Conservation (phyloP, 2,888 invertebrate genomes). For the Perdita meconis region DNA sequence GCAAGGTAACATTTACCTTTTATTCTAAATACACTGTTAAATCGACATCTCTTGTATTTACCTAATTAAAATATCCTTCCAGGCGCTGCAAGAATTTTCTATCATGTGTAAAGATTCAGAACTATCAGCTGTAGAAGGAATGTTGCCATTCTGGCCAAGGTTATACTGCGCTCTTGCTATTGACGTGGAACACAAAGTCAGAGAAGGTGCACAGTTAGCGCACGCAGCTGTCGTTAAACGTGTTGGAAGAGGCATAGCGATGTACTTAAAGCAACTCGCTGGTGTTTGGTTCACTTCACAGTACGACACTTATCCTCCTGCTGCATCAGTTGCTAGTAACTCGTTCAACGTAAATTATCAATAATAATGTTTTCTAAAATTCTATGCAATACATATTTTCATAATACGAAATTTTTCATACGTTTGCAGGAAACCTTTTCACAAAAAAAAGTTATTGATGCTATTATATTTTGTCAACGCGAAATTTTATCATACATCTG, state of each 20-base stretch:
- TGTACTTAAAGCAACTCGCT: constrained; percentile 90
- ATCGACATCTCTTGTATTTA: too few relatives aligned
- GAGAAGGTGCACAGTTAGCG: constrained; percentile 91
- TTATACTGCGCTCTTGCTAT: constrained; percentile 90
- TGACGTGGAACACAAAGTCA: constrained; percentile 93
- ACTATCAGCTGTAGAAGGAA: constrained; percentile 88
- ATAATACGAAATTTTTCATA: constrained; percentile 68
- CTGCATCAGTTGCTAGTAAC: constrained; percentile 89
- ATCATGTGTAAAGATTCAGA: constrained; percentile 89
- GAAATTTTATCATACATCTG: constrained; percentile 91
- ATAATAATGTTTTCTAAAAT: background rate
- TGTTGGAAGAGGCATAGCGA: constrained; percentile 91
- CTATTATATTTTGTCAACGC: constrained; percentile 91
- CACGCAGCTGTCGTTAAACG: constrained; percentile 88
- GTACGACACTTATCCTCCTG: constrained; percentile 94
- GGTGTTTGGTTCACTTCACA: constrained; percentile 94
- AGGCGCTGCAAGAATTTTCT: constrained; percentile 93
- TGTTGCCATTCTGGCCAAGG: constrained; percentile 93
- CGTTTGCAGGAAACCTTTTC: constrained; percentile 90
- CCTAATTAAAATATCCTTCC: too few relatives aligned
- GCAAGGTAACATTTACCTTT: constrained; percentile 87
- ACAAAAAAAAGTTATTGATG: constrained; percentile 90
- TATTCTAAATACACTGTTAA: background rate
- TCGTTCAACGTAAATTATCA: constrained; percentile 86
- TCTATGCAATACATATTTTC: background rate